Conservation (phyloP, 2,113 vertebrate species). For the Nasalis larvatus region DNA sequence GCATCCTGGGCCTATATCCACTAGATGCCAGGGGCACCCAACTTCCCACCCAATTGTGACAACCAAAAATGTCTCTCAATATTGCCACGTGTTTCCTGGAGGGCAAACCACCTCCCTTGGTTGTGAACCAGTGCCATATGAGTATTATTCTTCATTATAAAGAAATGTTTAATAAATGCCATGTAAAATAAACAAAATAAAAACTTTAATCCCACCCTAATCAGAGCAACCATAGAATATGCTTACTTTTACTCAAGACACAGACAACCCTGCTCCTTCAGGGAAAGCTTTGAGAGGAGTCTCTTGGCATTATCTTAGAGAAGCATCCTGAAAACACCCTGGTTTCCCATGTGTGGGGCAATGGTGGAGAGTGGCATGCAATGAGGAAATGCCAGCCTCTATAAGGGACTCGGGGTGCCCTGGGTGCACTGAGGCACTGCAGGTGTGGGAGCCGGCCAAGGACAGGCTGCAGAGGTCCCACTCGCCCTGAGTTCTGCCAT, state of each 20-base stretch:
- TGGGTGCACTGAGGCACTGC: too few species aligned
- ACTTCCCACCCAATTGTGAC: rapidly evolving
- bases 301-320: rapidly evolving
- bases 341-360: rapidly evolving
- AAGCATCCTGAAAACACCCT: neutral
- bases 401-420: neutral
- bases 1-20: neutral
- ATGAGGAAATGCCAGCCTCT: neutral
- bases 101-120: neutral
- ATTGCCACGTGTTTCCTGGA: neutral
- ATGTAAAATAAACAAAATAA: neutral
- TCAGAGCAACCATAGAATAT: neutral
- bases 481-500: neutral
- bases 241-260: neutral
- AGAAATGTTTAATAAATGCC: neutral
- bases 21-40: rapidly evolving
- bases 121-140: neutral
- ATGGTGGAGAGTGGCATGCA: too few species aligned
- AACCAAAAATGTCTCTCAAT: too few species aligned
- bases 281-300: neutral
- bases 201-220: neutral
- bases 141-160: neutral
- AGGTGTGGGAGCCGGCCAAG: rapidly evolving
- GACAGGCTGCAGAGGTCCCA: rapidly evolving
- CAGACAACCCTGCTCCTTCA: neutral